Evolutionary conservation across 2,113 vertebrate genomes (phyloP), one percentile per base, ranked within the genome.

Genomic region (Amphiprion ocellaris): DNA sequence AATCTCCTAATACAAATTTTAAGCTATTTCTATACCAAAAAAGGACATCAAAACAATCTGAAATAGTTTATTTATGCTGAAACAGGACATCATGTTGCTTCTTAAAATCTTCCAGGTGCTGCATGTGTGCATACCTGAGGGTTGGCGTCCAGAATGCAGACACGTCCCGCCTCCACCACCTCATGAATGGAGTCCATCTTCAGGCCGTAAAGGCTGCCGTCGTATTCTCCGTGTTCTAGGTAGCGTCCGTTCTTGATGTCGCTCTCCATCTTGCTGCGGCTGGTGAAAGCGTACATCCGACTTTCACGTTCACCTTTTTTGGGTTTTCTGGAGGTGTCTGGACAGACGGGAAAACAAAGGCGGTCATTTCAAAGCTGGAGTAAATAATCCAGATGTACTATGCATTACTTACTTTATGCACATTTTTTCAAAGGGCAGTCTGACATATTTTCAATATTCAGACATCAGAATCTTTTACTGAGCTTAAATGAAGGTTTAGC

Each of bases 71-170:
- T 37, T 37, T 10, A 37, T 37, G 33, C 33, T 37, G 7, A 37
- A 37, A 37, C 33, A 10, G 9, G 8, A 37, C 33, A 1, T 37
- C 1, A 1, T 30, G 4, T 0, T 6, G 30, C 26, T 26, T 26
- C 26, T 30, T 30, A 30, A 30, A 30, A 30, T 5, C 30, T 30
- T 30, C 6, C 4, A 5, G 30, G 4, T 30, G 6, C 4, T 30
- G 30, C 4, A 6, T 5, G 41, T 14, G 15, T 61, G 19, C 10
- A 0, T 47, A 98, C 98, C 97, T 99, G 97, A 4, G 97, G 97
- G 91, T 98, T 97, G 69, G 97, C 96, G 0, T 99, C 98, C 93
- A 99, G 94, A 64, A 98, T 95, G 88, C 98, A 99, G 94, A 99
- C 88, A 54, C 97, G 96, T 68, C 98, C 96, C 0, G 96, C 91